Percentiles rank a stretch among this genome's conserved stretches.
Conservation (phyloP, 2,888 invertebrate species). For the Napeogenes sylphis region DNA sequence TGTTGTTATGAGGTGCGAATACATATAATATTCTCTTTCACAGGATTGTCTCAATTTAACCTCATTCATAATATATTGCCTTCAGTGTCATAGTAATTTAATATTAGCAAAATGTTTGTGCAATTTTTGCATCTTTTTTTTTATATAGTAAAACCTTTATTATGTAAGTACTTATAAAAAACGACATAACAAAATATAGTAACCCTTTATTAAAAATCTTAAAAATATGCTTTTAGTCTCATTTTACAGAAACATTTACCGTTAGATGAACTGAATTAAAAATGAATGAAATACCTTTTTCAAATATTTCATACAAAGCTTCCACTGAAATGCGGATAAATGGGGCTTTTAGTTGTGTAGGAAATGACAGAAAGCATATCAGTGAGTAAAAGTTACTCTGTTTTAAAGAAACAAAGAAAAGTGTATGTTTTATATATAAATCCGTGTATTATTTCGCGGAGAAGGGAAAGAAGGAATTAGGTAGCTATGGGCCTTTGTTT, state of each 20-base stretch:
- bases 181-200: no score
- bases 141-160: no score
- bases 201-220: no score
- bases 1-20: no score
- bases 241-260: neutral
- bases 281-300: slow-evolving; percentile 1
- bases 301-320: slow-evolving; percentile 2
- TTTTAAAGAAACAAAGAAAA: slow-evolving; percentile 28
- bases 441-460: slow-evolving; percentile 29
- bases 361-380: slow-evolving; percentile 28
- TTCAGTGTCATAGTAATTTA: no score
- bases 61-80: no score
- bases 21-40: no score
- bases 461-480: slow-evolving; percentile 28
- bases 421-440: slow-evolving; percentile 29
- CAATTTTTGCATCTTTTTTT: no score
- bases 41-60: no score
- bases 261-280: slow-evolving; percentile 4
- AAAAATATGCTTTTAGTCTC: no score
- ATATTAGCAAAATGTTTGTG: no score
- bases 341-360: slow-evolving; percentile 14
- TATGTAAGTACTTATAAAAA: no score
- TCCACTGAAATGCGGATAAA: slow-evolving; percentile 4
- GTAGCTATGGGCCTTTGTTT: slow-evolving; percentile 28
- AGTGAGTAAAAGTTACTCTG: slow-evolving; percentile 26